Conservation (phyloP, 2,888 invertebrate species). For the Melieria picta region DNA sequence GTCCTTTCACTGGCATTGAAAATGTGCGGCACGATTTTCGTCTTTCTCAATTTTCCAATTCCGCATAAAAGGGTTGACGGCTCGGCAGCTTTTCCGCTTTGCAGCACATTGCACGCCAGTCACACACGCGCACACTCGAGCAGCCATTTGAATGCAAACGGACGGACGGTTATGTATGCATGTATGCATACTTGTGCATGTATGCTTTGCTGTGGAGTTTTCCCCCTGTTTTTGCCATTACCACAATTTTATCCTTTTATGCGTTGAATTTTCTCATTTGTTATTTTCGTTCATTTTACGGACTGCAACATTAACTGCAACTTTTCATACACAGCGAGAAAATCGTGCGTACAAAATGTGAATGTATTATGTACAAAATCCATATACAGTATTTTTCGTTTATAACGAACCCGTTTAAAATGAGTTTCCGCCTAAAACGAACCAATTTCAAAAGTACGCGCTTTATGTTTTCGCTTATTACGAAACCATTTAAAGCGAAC, state of each 20-base stretch:
- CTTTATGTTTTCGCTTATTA: no score
- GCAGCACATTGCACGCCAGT: neutral
- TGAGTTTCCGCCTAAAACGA: no score
- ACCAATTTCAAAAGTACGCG: no score
- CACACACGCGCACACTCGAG: neutral
- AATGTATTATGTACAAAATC: no score
- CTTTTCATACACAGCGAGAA: no score
- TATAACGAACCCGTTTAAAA: no score
- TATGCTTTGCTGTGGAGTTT: constrained; percentile 4
- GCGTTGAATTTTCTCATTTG: constrained; percentile 12
- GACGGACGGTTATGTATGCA: constrained; percentile 2
- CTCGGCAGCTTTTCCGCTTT: constrained; percentile 13
- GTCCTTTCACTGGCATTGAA: constrained; percentile 16
- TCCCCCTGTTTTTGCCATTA: neutral
- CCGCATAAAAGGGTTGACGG: constrained; percentile 7
- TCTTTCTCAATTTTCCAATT: neutral
- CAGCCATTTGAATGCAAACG: neutral
- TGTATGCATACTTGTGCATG: constrained; percentile 5
- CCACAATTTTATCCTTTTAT: neutral
- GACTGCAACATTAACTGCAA: no score
- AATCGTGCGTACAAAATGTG: no score
- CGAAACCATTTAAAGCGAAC: no score
- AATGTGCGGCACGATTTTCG: constrained; percentile 4
- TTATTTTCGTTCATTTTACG: neutral
- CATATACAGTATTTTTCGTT: no score